phyloP scores from a whole-genome alignment of 2,888 invertebrate species.

The Heteropelma amictum region DNA sequence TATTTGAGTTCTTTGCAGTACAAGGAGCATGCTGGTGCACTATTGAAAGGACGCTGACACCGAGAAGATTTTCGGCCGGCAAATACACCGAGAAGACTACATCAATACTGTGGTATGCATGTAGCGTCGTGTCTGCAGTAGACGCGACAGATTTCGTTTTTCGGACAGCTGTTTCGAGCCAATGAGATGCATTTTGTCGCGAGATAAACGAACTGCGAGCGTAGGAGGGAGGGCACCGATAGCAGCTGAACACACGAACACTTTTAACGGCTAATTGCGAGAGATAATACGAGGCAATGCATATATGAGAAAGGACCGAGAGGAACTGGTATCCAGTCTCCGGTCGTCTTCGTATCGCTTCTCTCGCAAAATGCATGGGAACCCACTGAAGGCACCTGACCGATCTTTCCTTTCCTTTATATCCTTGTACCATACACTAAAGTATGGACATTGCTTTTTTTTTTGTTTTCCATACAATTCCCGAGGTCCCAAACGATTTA shows the following conservation, averaged over 20 bases:
- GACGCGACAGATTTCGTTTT: conserved; percentile 57
- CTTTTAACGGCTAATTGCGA: conserved; percentile 69
- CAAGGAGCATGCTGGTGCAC: too few species aligned
- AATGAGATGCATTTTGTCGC: conserved; percentile 74
- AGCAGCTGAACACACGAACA: conserved; percentile 65
- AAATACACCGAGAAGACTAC: not conserved
- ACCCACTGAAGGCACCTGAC: conserved; percentile 63
- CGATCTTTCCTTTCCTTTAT: conserved; percentile 47
- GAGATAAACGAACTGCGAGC: conserved; percentile 67
- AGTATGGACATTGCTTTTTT: conserved; percentile 7
- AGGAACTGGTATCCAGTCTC: conserved; percentile 55
- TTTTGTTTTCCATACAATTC: conserved; percentile 34
- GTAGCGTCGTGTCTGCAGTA: conserved; percentile 1
- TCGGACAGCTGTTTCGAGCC: conserved; percentile 66
- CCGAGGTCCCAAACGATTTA: conserved; percentile 39
- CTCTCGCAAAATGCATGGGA: conserved; percentile 73
- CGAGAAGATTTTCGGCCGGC: not conserved
- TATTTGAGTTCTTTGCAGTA: too few species aligned
- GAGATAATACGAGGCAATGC: conserved; percentile 57
- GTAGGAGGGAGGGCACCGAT: conserved; percentile 64
- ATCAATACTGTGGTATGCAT: not conserved
- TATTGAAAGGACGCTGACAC: too few species aligned
- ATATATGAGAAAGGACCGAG: conserved; percentile 40
- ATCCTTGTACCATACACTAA: conserved; percentile 19
- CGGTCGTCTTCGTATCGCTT: conserved; percentile 56